Evolutionary conservation across 2,113 vertebrate species (phyloP), one percentile per base, ranked within the genome.

Genomic region (Desmodus rotundus): DNA sequence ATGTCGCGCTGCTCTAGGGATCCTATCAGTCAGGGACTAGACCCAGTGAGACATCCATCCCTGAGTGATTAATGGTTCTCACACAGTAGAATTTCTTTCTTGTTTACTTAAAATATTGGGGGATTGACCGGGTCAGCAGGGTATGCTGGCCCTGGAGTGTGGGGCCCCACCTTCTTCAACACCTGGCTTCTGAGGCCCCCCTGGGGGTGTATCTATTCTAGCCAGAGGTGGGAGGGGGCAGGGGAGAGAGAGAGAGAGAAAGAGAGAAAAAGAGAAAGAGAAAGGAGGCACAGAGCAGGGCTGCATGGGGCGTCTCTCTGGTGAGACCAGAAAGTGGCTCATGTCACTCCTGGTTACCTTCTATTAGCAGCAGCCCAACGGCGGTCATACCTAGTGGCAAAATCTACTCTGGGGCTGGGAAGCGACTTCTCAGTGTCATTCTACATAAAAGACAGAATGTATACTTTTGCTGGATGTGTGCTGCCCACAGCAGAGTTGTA

Each of bases 251-350:
- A 47, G 31, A 63, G 45, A 72, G 4, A 54, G n/a, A n/a, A n/a
- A n/a, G n/a, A n/a, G n/a, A n/a, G n/a, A n/a, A n/a, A n/a, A n/a
- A n/a, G n/a, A n/a, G n/a, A n/a, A n/a, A 43, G 43, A 43, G 43
- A 43, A 43, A 43, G 43, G n/a, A n/a, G n/a, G 12, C 36, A 2
- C 1, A 6, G 5, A 24, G 3, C 20, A 1, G n/a, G 5, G 7
- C 14, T 41, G 1, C 0, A 1, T 4, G 3, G 22, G 8, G 9
- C 0, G 0, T 24, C 72, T 26, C 4, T 3, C 1, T 1, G 24
- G 4, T 2, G 26, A 33, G 43, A 16, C 5, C 5, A 31, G 41
- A 31, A 52, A 28, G 54, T 6, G 36, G 36, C 38, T 90, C 14
- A 0, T 0, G 0, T 45, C 24, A 11, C 17, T 45, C 45, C n/a